A percentile compares a stretch with the other conserved stretches of the same genome.
phyloP scores from a whole-genome alignment of 2,113 vertebrate genomes.

The Pteruthius melanotis region DNA sequence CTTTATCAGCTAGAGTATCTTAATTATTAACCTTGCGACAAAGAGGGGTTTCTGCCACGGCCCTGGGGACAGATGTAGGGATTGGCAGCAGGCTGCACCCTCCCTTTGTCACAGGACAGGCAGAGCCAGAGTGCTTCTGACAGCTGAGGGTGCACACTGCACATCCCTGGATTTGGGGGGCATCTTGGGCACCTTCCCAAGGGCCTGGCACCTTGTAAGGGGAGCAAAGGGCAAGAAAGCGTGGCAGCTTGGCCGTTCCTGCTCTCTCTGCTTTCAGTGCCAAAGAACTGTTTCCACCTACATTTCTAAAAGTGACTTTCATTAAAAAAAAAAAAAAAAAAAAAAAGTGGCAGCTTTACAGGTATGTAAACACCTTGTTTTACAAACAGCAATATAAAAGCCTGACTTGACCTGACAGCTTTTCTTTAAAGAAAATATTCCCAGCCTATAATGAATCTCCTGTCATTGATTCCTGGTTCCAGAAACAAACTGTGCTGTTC shows the following conservation, averaged over 20 bases:
- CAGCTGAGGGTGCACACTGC: fast-evolving
- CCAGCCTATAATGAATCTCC: slow-evolving; percentile 16
- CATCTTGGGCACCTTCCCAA: fast-evolving
- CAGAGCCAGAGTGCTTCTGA: background rate
- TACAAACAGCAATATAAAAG: slow-evolving; percentile 39
- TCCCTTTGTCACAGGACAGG: fast-evolving
- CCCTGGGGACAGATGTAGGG: background rate
- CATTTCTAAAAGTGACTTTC: background rate
- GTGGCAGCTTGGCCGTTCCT: background rate
- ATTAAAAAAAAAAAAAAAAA: background rate
- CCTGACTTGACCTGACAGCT: slow-evolving; percentile 32
- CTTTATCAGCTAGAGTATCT: background rate
- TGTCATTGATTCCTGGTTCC: slow-evolving; percentile 28
- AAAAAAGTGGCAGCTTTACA: slow-evolving; percentile 39
- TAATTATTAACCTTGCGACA: background rate
- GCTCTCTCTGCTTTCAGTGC: background rate
- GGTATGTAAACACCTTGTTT: slow-evolving; percentile 61
- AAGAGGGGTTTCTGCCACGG: background rate
- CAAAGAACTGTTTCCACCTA: slow-evolving; percentile 4
- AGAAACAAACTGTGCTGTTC: slow-evolving; percentile 23
- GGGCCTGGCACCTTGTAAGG: background rate
- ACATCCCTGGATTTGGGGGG: background rate
- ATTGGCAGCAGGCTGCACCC: background rate
- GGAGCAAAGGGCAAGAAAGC: background rate
- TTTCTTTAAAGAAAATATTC: slow-evolving; percentile 19